phyloP scores from a whole-genome alignment of 64 coral and sea anemone genomes.

The Acropora yongei region DNA sequence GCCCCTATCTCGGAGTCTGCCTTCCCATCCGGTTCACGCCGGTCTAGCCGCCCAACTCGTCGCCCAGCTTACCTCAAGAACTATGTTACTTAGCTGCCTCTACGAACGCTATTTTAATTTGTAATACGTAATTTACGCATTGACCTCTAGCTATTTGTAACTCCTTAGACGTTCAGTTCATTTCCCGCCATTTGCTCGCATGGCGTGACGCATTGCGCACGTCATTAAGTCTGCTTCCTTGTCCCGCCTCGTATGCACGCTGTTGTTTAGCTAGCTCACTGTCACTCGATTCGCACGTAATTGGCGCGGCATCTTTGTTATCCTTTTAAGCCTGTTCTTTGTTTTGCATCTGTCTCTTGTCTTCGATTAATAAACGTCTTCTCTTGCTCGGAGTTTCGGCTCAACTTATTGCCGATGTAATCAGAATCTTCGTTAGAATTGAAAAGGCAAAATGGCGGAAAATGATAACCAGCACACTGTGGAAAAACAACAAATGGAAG shows the following conservation, averaged over 20 bases:
- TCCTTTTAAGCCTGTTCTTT: no score
- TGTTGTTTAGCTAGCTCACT: no score
- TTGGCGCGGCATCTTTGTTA: background rate
- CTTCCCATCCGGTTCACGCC: background rate
- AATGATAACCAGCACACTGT: background rate
- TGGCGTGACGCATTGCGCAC: no score
- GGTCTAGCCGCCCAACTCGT: background rate
- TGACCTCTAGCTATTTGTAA: background rate
- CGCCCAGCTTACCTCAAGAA: slow-evolving; percentile 13
- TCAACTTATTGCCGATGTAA: no score
- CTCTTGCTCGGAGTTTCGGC: no score
- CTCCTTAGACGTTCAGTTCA: background rate
- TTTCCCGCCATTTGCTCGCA: no score
- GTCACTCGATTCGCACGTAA: no score
- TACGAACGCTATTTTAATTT: background rate
- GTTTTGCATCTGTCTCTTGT: no score
- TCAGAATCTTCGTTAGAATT: no score
- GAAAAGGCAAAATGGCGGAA: slow-evolving; percentile 1
- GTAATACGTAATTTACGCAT: background rate
- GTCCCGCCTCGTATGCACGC: no score
- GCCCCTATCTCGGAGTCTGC: background rate
- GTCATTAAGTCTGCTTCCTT: no score
- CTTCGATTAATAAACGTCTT: no score
- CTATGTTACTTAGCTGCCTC: background rate
- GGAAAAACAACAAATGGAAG: background rate